Conservation (phyloP, 2,113 vertebrate genomes). For the Paratilapia polleni region DNA sequence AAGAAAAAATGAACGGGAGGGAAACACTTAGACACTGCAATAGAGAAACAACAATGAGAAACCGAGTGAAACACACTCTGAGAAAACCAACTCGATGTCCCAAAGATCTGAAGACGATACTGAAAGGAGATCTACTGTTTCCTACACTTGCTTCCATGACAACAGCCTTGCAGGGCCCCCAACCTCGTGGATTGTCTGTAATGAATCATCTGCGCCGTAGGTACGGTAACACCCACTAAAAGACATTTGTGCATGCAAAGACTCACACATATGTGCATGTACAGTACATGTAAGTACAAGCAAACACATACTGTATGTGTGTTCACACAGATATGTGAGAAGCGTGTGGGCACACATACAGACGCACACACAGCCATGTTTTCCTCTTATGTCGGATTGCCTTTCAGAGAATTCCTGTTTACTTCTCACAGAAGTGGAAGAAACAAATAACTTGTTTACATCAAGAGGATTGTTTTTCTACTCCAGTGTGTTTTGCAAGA, state of each 20-base stretch:
- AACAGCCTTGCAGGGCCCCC: constrained; percentile 63
- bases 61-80: background rate
- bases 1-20: background rate
- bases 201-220: constrained; percentile 68
- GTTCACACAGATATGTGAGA: background rate
- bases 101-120: constrained; percentile 69
- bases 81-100: constrained; percentile 21
- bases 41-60: background rate
- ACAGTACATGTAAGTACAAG: background rate
- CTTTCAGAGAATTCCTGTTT: constrained; percentile 37
- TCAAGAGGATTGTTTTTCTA: constrained; percentile 32
- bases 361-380: background rate
- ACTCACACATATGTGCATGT: constrained; percentile 7
- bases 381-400: constrained; percentile 13
- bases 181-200: constrained; percentile 57
- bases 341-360: background rate
- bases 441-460: constrained; percentile 31
- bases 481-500: background rate
- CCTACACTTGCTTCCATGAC: constrained; percentile 72
- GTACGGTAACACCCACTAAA: constrained; percentile 59
- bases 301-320: background rate
- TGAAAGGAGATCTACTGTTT: constrained; percentile 72
- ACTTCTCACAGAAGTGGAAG: constrained; percentile 3
- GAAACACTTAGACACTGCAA: background rate
- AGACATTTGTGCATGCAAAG: constrained; percentile 37